phyloP scores from a whole-genome alignment of 2,888 invertebrate genomes.

The Minunthozetes semirufus region DNA sequence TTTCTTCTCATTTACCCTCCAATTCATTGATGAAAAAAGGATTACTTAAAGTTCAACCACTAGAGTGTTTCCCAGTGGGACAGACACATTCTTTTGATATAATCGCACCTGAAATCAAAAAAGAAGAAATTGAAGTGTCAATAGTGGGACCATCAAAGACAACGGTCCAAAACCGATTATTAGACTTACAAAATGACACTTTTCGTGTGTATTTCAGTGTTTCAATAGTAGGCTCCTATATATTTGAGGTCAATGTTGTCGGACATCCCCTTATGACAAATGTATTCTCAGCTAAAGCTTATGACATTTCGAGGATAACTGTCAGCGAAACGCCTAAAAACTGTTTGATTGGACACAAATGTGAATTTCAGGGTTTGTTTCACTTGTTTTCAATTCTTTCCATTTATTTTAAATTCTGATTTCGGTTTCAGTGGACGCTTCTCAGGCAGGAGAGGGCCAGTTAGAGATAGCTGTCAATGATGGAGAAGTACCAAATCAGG shows the following conservation, averaged over 20 bases:
- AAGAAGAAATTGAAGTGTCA: slow-evolving; percentile 55
- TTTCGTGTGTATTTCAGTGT: slow-evolving; percentile 88
- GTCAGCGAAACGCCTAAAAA: slow-evolving; percentile 86
- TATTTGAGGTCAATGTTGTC: slow-evolving; percentile 80
- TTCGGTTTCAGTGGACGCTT: slow-evolving; percentile 77
- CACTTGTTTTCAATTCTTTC: background rate
- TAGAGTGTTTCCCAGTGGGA: slow-evolving; percentile 81
- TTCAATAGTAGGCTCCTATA: slow-evolving; percentile 81
- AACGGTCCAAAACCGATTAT: slow-evolving; percentile 70
- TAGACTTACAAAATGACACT: slow-evolving; percentile 66
- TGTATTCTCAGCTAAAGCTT: slow-evolving; percentile 86
- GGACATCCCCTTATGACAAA: slow-evolving; percentile 83
- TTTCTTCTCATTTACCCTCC: slow-evolving; percentile 26
- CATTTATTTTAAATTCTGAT: slow-evolving; percentile 37
- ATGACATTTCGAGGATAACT: slow-evolving; percentile 85
- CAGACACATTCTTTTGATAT: slow-evolving; percentile 83
- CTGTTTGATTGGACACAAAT: slow-evolving; percentile 83
- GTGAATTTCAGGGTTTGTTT: slow-evolving; percentile 81
- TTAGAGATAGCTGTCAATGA: slow-evolving; percentile 98
- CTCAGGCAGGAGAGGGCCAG: slow-evolving; percentile 97
- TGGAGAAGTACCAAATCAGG: slow-evolving; percentile 97
- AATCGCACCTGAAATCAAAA: slow-evolving; percentile 59
- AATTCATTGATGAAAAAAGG: slow-evolving; percentile 33
- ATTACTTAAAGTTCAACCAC: slow-evolving; percentile 62
- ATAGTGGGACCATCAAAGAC: slow-evolving; percentile 71